These are phyloP conservation scores for Hymenochirus boettgeri DNA, from an alignment of 2,113 vertebrate genomes.

Conservation along the genomic window DNA sequence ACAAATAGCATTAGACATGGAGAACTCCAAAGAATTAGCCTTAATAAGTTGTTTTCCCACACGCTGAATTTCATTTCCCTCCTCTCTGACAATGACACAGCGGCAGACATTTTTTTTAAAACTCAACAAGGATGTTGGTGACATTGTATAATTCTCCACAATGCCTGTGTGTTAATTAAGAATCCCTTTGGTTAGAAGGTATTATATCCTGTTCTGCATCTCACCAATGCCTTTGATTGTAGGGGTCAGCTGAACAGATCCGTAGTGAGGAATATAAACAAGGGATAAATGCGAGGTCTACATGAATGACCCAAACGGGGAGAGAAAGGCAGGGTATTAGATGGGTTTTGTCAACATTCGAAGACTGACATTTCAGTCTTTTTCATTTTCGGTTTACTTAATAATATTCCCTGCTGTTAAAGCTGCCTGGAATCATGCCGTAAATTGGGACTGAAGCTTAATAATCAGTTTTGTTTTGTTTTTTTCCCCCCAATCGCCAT, in stretches of 20 bases:
- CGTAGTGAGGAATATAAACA: constrained; percentile 20
- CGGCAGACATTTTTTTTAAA: constrained; percentile 6
- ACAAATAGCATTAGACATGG: neutral
- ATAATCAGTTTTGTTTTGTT: constrained; percentile 21
- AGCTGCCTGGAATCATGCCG: constrained; percentile 16
- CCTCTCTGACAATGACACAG: neutral
- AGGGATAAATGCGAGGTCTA: neutral
- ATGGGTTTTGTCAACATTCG: neutral
- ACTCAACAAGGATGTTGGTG: neutral
- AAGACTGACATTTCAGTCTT: constrained; percentile 4
- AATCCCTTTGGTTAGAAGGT: constrained; percentile 2
- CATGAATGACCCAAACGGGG: neutral
- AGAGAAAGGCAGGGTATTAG: constrained; percentile 4
- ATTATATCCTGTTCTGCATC: constrained; percentile 5
- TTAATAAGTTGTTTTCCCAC: constrained; percentile 17
- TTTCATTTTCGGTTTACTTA: neutral
- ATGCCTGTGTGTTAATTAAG: constrained; percentile 14
- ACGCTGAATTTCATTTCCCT: constrained; percentile 1
- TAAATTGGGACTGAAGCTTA: constrained; percentile 17
- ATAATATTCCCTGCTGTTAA: constrained; percentile 19
- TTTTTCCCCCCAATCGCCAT: neutral
- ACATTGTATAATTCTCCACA: constrained; percentile 11
- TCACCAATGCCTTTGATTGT: constrained; percentile 2
- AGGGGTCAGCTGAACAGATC: neutral
- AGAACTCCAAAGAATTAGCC: neutral